A percentile compares a stretch with the other conserved stretches of the same genome.
Conservation (phyloP, 2,888 invertebrate genomes). For the Tricholauxania praeusta region DNA sequence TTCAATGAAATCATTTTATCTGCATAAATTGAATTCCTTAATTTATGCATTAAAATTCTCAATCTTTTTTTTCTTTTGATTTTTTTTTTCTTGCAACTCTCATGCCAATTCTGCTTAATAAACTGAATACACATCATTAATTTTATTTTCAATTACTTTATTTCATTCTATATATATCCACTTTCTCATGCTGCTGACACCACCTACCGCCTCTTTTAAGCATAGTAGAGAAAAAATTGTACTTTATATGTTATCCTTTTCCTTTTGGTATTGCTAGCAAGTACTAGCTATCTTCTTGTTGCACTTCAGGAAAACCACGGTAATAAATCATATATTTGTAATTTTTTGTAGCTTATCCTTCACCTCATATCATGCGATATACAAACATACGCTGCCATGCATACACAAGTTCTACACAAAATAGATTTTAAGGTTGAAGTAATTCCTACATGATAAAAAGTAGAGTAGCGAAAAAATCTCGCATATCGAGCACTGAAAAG, state of each 20-base stretch:
- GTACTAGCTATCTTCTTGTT: background rate
- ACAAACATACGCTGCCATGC: too few relatives aligned
- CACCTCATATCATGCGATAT: background rate
- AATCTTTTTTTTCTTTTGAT: too few relatives aligned
- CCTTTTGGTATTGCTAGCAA: too few relatives aligned
- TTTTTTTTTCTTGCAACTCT: background rate
- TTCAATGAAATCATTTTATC: background rate
- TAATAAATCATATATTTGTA: constrained; percentile 42
- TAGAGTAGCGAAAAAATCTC: background rate
- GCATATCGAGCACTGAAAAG: background rate
- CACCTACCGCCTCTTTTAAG: background rate
- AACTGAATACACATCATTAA: constrained; percentile 13
- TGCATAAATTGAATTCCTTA: too few relatives aligned
- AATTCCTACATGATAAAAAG: background rate
- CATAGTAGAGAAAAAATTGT: background rate
- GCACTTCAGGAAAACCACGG: constrained; percentile 27
- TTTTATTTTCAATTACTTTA: constrained; percentile 18
- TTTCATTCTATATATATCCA: background rate
- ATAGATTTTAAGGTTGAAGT: background rate
- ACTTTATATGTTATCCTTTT: too few relatives aligned
- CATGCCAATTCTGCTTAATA: background rate
- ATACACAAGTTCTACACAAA: too few relatives aligned
- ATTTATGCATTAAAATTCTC: background rate
- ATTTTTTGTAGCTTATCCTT: constrained; percentile 32
- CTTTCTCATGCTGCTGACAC: too few relatives aligned